These are phyloP conservation scores for Rhabdomys dilectus DNA, from an alignment of 2,113 vertebrate species.

Conservation along the genomic window DNA sequence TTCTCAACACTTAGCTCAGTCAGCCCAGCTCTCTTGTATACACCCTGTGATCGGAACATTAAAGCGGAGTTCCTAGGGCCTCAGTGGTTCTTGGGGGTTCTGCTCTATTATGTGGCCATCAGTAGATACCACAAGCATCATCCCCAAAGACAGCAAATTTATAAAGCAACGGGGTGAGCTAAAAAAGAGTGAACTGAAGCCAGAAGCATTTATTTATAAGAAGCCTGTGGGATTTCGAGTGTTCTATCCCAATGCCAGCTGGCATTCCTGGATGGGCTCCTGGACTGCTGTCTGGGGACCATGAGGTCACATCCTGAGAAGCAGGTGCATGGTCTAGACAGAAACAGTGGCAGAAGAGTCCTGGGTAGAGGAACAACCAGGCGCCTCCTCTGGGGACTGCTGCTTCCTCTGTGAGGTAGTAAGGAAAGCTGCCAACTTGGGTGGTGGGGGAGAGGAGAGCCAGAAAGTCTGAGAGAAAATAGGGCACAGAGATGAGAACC, in stretches of 20 bases:
- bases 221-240: background rate
- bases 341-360: background rate
- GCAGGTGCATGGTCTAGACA: background rate
- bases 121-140: background rate
- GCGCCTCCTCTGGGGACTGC: background rate
- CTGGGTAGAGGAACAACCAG: background rate
- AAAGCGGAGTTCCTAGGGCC: background rate
- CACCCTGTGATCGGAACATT: background rate
- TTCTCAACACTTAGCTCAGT: background rate
- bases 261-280: background rate
- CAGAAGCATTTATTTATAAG: background rate
- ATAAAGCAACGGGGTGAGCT: too few relatives aligned
- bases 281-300: background rate
- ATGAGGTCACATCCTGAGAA: background rate
- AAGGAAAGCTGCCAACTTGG: background rate
- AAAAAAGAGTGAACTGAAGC: background rate
- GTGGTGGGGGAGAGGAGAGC: background rate
- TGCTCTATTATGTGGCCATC: background rate
- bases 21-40: too few relatives aligned
- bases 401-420: background rate
- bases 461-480: background rate
- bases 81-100: background rate
- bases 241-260: background rate
- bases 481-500: background rate
- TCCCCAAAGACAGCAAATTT: background rate